phyloP scores from a whole-genome alignment of 1,140 invertebrate species.

The Sarcophaga bullata region DNA sequence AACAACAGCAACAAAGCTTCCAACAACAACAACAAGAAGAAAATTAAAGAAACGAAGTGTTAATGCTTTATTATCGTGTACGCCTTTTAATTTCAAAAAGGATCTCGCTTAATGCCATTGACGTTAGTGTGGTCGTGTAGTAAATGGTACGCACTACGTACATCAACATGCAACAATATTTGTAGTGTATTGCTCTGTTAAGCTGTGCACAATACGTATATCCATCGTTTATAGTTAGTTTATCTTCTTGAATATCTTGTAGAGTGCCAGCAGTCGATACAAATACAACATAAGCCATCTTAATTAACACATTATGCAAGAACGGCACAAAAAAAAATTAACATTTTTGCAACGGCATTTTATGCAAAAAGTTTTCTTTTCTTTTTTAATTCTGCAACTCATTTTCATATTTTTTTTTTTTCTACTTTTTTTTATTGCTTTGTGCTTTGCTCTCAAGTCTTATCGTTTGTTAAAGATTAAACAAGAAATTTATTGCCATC shows the following conservation, averaged over 20 bases:
- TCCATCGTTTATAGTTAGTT: not conserved
- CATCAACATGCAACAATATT: too few species aligned
- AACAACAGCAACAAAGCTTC: not conserved
- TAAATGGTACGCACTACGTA: too few species aligned
- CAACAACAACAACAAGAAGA: too few species aligned
- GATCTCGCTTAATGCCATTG: not conserved
- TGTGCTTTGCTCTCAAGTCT: too few species aligned
- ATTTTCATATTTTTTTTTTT: too few species aligned
- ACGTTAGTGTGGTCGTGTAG: too few species aligned
- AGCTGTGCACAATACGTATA: not conserved
- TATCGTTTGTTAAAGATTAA: too few species aligned
- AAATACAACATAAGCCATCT: constrained; percentile 17
- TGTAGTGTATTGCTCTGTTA: too few species aligned
- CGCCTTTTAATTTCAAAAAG: constrained; percentile 7
- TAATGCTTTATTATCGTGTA: constrained; percentile 5
- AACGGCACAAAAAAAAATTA: constrained; percentile 11
- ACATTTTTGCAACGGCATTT: not conserved
- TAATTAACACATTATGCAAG: constrained; percentile 19
- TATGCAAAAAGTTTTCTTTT: not conserved
- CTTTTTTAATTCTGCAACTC: too few species aligned
- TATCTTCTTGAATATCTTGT: not conserved
- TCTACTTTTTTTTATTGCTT: too few species aligned
- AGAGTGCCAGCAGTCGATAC: not conserved
- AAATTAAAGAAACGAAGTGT: not conserved
- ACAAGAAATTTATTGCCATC: too few species aligned